Conservation (phyloP, 1,140 invertebrate genomes). For the Thaumatotibia leucotreta region DNA sequence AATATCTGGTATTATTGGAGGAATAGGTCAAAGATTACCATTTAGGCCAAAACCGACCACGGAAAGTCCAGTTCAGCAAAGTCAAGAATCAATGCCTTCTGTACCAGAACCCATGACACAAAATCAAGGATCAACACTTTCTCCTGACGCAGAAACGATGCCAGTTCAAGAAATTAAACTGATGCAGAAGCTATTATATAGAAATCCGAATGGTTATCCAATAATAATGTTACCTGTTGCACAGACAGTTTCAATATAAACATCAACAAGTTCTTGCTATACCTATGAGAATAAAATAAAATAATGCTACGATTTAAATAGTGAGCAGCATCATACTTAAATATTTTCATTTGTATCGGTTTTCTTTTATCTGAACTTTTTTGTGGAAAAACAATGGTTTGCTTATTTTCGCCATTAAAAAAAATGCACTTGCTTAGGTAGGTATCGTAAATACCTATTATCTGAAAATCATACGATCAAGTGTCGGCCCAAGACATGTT, state of each 20-base stretch:
- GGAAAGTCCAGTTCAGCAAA: background rate
- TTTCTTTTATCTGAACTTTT: no score
- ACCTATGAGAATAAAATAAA: no score
- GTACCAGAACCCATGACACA: background rate
- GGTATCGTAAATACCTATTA: no score
- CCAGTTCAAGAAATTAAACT: background rate
- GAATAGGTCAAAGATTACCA: slow-evolving; percentile 45
- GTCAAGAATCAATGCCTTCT: background rate
- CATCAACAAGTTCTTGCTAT: background rate
- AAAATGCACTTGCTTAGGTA: no score
- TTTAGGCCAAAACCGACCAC: slow-evolving; percentile 25
- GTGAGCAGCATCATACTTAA: no score
- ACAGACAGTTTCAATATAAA: background rate
- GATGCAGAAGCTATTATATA: background rate
- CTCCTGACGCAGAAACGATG: background rate
- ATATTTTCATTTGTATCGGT: no score
- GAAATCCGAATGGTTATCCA: background rate
- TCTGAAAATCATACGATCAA: no score
- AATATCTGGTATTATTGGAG: slow-evolving; percentile 50
- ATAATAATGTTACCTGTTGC: background rate
- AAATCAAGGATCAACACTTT: background rate
- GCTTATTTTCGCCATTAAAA: background rate
- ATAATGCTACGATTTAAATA: no score
- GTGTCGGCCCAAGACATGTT: no score
- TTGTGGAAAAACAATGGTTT: background rate